Percentiles rank a stretch among this genome's conserved stretches.
Conservation (phyloP, 2,888 invertebrate species). For the Desoria tigrina region DNA sequence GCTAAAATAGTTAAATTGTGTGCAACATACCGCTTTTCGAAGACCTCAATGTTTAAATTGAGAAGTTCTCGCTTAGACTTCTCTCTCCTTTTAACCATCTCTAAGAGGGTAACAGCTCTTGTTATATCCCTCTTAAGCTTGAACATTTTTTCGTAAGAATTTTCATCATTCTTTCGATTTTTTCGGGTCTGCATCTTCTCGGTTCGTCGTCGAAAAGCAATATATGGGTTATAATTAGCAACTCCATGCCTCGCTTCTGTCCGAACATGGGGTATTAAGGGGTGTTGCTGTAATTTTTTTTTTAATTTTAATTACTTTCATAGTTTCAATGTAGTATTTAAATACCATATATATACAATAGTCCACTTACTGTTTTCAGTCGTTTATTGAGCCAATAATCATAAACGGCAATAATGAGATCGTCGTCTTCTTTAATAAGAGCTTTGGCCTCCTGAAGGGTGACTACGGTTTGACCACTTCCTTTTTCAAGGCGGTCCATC, state of each 20-base stretch:
- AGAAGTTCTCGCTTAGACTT: slow-evolving; percentile 89
- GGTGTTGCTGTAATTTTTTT: slow-evolving; percentile 82
- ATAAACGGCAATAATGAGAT: slow-evolving; percentile 95
- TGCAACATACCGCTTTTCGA: slow-evolving; percentile 76
- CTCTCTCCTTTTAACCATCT: slow-evolving; percentile 88
- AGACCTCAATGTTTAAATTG: slow-evolving; percentile 83
- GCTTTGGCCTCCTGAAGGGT: slow-evolving; percentile 93
- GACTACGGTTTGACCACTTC: slow-evolving; percentile 93
- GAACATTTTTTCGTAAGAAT: slow-evolving; percentile 98
- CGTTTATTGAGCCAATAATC: slow-evolving; percentile 99
- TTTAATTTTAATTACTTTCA: no score
- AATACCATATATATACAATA: no score
- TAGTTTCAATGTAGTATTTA: no score
- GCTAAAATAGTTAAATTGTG: no score
- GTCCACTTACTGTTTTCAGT: slow-evolving; percentile 70
- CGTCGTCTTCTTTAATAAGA: slow-evolving; percentile 84
- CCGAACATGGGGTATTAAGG: slow-evolving; percentile 81
- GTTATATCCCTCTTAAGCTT: slow-evolving; percentile 90
- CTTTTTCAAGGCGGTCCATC: slow-evolving; percentile 97
- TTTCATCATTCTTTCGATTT: slow-evolving; percentile 97
- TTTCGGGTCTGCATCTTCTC: slow-evolving; percentile 99
- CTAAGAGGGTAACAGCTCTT: slow-evolving; percentile 84
- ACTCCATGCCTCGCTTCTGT: slow-evolving; percentile 77
- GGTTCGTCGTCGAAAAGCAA: slow-evolving; percentile 93
- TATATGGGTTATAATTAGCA: slow-evolving; percentile 93